Conservation (phyloP, 2,888 invertebrate species). For the Miltochrista miniata region DNA sequence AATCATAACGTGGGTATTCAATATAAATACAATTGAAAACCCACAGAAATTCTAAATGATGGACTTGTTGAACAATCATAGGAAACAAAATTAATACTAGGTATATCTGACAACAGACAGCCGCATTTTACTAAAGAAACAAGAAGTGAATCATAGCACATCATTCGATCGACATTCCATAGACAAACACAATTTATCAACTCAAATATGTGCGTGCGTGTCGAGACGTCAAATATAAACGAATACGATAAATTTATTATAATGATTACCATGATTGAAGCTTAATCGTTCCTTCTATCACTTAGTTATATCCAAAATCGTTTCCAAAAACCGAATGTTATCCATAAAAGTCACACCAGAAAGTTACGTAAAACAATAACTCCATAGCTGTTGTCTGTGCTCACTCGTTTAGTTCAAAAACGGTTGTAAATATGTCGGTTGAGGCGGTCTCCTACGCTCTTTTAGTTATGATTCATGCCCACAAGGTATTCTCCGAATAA, state of each 20-base stretch:
- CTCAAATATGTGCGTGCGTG: neutral
- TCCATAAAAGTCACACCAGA: conserved; percentile 11
- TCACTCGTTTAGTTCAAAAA: conserved; percentile 31
- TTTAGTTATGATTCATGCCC: conserved; percentile 57
- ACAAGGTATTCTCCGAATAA: conserved; percentile 52
- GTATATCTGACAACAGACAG: too few relatives aligned
- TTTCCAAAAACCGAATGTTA: neutral
- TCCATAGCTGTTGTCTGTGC: conserved; percentile 26
- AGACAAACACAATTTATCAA: neutral
- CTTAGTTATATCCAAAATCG: conserved; percentile 6
- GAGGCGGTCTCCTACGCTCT: conserved; percentile 55
- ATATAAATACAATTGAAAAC: too few relatives aligned
- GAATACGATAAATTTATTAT: conserved; percentile 8
- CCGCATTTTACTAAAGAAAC: too few relatives aligned
- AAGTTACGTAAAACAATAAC: conserved; percentile 37
- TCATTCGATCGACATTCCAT: neutral
- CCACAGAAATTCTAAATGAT: too few relatives aligned
- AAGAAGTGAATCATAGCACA: too few relatives aligned
- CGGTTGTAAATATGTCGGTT: conserved; percentile 32
- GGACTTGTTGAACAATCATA: too few relatives aligned
- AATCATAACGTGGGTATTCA: too few relatives aligned
- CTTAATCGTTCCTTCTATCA: conserved; percentile 3
- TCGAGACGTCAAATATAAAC: neutral
- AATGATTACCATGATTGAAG: conserved; percentile 4
- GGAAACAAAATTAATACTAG: too few relatives aligned